phyloP scores from a whole-genome alignment of 2,113 vertebrate genomes.

The Carassius gibelio region DNA sequence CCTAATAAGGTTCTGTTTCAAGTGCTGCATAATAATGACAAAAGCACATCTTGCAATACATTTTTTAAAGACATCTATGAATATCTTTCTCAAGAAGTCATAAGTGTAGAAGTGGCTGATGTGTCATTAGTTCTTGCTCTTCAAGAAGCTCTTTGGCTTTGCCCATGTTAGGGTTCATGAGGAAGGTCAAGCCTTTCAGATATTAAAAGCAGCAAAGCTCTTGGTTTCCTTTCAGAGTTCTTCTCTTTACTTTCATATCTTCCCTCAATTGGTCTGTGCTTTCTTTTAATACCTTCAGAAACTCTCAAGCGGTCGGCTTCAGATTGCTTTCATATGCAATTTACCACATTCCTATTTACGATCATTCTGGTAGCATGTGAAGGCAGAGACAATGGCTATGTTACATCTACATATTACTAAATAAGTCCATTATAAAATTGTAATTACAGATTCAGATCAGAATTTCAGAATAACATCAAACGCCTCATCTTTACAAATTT shows the following conservation, averaged over 20 bases:
- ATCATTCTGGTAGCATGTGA: too few species aligned
- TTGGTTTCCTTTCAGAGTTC: not conserved
- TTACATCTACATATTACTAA: too few species aligned
- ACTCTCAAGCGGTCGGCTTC: too few species aligned
- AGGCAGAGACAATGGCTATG: too few species aligned
- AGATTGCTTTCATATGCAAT: not conserved
- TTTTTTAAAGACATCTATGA: not conserved
- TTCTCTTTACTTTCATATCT: not conserved
- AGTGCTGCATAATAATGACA: not conserved
- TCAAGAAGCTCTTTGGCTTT: conserved; percentile 14
- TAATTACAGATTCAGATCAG: too few species aligned
- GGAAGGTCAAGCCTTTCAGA: not conserved
- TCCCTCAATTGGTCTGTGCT: not conserved
- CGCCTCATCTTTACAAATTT: too few species aligned
- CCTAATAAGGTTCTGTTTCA: conserved; percentile 25
- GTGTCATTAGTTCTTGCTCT: not conserved
- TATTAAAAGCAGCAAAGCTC: not conserved
- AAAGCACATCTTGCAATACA: not conserved
- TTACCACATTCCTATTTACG: not conserved
- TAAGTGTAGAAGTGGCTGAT: not conserved
- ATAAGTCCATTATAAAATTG: too few species aligned
- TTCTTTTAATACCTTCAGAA: not conserved
- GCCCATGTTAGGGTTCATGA: not conserved
- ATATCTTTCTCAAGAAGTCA: not conserved
- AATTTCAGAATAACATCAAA: too few species aligned